These are phyloP conservation scores for Nebria brevicollis DNA, from an alignment of 2,888 invertebrate genomes.

Conservation along the genomic window DNA sequence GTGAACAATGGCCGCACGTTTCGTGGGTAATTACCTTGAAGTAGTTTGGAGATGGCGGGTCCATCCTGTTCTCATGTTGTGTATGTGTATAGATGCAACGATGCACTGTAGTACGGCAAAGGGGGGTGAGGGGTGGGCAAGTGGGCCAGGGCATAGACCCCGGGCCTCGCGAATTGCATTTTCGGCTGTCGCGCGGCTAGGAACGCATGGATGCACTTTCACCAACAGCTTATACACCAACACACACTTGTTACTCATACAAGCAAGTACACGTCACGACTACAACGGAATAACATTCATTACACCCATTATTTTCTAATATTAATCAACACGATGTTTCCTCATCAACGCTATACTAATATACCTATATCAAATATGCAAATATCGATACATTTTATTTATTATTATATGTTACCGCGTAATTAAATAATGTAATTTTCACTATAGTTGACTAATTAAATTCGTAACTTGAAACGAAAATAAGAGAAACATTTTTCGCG, in stretches of 20 bases:
- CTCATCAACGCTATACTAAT: too few species aligned
- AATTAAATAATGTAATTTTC: too few species aligned
- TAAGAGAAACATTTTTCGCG: too few species aligned
- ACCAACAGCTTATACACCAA: slow-evolving; percentile 10
- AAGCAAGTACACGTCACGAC: not conserved
- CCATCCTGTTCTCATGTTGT: slow-evolving; percentile 53
- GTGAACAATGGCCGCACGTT: slow-evolving; percentile 50
- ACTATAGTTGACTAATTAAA: too few species aligned
- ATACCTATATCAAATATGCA: too few species aligned
- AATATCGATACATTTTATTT: too few species aligned
- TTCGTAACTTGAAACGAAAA: too few species aligned
- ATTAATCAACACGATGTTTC: too few species aligned
- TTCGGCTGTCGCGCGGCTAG: slow-evolving; percentile 62
- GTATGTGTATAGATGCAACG: slow-evolving; percentile 12
- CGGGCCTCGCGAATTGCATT: slow-evolving; percentile 56
- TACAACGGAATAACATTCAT: not conserved
- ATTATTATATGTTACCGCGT: too few species aligned
- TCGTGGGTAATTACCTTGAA: slow-evolving; percentile 53
- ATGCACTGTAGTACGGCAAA: slow-evolving; percentile 11
- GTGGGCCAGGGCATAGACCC: slow-evolving; percentile 56
- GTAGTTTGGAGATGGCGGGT: slow-evolving; percentile 41
- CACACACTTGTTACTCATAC: not conserved
- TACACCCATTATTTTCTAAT: too few species aligned
- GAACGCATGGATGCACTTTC: slow-evolving; percentile 65
- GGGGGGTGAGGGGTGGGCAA: slow-evolving; percentile 49